Percentiles rank a stretch among this genome's conserved stretches.
phyloP scores from a whole-genome alignment of 2,113 vertebrate species.

The Chaetura pelagica region DNA sequence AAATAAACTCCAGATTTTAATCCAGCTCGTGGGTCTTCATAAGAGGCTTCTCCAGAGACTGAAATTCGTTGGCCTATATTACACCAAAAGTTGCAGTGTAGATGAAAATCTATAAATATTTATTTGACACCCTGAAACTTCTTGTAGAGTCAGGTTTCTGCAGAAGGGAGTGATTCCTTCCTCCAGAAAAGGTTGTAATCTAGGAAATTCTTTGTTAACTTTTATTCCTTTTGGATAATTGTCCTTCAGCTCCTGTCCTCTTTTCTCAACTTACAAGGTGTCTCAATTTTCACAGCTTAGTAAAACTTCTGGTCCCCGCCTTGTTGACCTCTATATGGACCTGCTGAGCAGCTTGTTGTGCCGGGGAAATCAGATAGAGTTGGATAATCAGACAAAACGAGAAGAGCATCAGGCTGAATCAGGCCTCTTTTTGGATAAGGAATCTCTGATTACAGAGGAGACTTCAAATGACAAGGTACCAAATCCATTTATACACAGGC shows the following conservation, averaged over 20 bases:
- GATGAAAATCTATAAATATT: neutral
- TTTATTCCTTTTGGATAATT: neutral
- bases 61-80: neutral
- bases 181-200: neutral
- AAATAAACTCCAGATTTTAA: neutral
- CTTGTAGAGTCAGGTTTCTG: neutral
- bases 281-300: slow-evolving; percentile 73
- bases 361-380: slow-evolving; percentile 60
- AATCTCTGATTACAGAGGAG: slow-evolving; percentile 52
- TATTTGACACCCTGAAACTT: neutral
- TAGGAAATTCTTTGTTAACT: neutral
- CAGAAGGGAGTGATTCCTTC: neutral
- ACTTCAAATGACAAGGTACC: slow-evolving; percentile 73
- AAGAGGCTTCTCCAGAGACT: neutral
- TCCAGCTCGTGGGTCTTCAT: neutral
- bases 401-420: slow-evolving; percentile 48
- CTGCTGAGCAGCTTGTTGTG: slow-evolving; percentile 78
- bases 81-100: neutral
- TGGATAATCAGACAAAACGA: neutral
- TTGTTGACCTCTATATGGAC: slow-evolving; percentile 76
- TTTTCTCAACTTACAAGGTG: neutral
- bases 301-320: slow-evolving; percentile 62
- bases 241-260: neutral
- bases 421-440: slow-evolving; percentile 80
- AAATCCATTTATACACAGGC: neutral